phyloP scores from a whole-genome alignment of 2,113 vertebrate genomes.

The Dryoscopus gambensis region DNA sequence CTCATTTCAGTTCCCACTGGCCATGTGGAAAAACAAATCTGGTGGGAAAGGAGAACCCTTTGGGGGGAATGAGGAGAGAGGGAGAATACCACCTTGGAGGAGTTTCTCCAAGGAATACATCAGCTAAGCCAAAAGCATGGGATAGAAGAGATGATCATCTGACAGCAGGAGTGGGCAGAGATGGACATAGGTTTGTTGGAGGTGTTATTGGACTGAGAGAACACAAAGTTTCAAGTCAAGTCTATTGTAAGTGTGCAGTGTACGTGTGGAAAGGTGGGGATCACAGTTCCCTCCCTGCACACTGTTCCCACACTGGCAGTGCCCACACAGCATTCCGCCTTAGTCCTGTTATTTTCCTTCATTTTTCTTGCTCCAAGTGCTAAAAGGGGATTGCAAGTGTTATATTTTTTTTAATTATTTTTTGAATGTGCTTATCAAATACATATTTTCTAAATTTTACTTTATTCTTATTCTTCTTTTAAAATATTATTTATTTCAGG shows the following conservation, averaged over 20 bases:
- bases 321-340: background rate
- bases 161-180: background rate
- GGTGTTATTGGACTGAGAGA: background rate
- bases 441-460: background rate
- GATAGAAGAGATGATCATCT: background rate
- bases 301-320: background rate
- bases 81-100: background rate
- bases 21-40: background rate
- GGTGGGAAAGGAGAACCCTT: background rate
- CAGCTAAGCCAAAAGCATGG: background rate
- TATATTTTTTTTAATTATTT: background rate
- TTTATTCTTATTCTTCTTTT: background rate
- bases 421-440: background rate
- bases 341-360: background rate
- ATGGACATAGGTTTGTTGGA: background rate
- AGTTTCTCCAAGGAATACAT: background rate
- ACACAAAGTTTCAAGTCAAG: background rate
- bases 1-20: background rate
- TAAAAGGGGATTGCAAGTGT: background rate
- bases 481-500: background rate
- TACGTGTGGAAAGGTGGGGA: background rate
- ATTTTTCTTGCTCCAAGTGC: background rate
- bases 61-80: background rate
- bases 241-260: background rate
- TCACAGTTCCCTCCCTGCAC: background rate